Evolutionary conservation across 2,113 vertebrate genomes (phyloP), one percentile per base, ranked within the genome.

Genomic region (Bagarius yarrelli): DNA sequence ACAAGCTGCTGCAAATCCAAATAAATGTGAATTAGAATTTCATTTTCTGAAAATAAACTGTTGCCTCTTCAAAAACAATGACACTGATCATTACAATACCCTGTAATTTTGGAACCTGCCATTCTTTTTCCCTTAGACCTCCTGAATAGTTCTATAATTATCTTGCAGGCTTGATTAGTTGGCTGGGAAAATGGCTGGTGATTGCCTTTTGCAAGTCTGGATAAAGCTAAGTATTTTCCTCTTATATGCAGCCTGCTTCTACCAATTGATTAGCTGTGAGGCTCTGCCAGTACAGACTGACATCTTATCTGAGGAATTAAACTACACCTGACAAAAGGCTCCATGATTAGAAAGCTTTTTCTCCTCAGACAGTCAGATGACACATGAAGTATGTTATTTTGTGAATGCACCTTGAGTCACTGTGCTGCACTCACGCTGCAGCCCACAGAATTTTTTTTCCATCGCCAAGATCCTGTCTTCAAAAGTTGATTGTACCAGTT

Each of bases 241-340:
- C 72, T 88, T 63, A 60, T 70, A 82, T 87, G 69, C 70, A 84
- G 85, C 83, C 86, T 81, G 72, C 89, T 87, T 85, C 89, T 87
- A 85, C 86, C 86, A 88, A 59, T 90, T 93, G 92, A 93, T 93
- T 93, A 91, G 90, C 91, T 88, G 82, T 59, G 77, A 86, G 88
- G 87, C 86, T 87, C 88, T 84, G 83, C 85, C 86, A 85, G 86
- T 85, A 57, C 34, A 50, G 84, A 84, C 86, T 90, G 90, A 91
- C 91, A 88, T 78, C 76, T 71, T 84, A 76, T 86, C 90, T 92
- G 90, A 90, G 90, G 88, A 91, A 88, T 85, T 83, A 78, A 66
- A 11, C 79, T 83, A 84, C 89, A 88, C 85, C 88, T 88, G 84
- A 87, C 87, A 88, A 89, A 76, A 85, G 86, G 82, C 87, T 82